A percentile compares a stretch with the other conserved stretches of the same genome.
Evolutionary conservation across 2,888 invertebrate species (phyloP).

Genomic region (Bugulina stolonifera): DNA sequence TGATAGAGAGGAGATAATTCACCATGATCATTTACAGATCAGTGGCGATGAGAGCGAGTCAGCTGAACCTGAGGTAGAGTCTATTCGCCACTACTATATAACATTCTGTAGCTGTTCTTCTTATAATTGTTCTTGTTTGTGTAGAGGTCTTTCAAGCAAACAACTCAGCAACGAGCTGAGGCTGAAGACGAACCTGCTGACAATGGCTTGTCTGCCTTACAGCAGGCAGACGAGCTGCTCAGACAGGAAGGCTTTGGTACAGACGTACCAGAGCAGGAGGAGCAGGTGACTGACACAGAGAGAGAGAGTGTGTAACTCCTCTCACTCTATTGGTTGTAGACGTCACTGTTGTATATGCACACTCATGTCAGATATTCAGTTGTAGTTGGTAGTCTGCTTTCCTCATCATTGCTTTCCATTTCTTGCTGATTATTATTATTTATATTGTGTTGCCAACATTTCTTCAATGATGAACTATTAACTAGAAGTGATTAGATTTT

Average conservation of each 20-base stretch:
- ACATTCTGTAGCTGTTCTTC: neutral
- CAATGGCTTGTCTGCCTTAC: constrained; percentile 1
- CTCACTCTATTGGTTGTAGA: neutral
- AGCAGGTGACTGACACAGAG: neutral
- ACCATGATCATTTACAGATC: constrained; percentile 19
- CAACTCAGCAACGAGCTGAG: constrained; percentile 13
- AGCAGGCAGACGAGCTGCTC: constrained; percentile 2
- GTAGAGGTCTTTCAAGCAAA: constrained; percentile 20
- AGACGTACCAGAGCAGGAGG: constrained; percentile 21
- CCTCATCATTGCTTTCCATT: no score
- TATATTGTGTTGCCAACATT: no score
- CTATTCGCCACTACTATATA: neutral
- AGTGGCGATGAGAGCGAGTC: neutral
- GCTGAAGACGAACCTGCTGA: neutral
- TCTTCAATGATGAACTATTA: no score
- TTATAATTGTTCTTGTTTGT: neutral
- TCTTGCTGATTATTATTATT: no score
- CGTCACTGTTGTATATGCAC: neutral
- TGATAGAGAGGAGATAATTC: constrained; percentile 22
- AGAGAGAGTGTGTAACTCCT: neutral
- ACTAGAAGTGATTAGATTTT: no score
- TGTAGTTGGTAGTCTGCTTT: neutral
- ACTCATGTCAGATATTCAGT: neutral
- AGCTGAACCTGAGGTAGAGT: neutral
- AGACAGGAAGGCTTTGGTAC: constrained; percentile 1